phyloP scores from a whole-genome alignment of 2,113 vertebrate species.

The Promerops cafer region DNA sequence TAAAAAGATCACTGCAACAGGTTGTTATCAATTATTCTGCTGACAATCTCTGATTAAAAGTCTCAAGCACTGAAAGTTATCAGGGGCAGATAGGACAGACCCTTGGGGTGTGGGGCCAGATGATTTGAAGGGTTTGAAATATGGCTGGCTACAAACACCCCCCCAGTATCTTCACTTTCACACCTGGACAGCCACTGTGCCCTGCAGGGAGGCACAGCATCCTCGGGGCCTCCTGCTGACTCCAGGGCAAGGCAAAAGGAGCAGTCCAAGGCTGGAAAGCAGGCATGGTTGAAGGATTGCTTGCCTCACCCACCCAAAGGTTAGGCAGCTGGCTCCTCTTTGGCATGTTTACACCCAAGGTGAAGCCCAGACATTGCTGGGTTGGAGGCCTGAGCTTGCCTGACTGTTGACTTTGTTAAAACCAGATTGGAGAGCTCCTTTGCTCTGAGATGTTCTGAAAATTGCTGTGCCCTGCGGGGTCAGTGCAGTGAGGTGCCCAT shows the following conservation, averaged over 20 bases:
- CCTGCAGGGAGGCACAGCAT: neutral
- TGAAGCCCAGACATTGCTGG: neutral
- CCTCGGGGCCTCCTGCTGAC: neutral
- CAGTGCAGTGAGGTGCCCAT: neutral
- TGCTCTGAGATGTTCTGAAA: neutral
- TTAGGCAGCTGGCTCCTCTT: neutral
- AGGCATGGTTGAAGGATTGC: neutral
- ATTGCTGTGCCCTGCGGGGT: neutral
- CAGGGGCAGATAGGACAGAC: neutral
- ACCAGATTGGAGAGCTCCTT: neutral
- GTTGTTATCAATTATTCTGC: neutral
- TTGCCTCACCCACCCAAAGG: neutral
- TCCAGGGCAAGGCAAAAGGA: neutral
- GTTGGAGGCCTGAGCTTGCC: neutral
- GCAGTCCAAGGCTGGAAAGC: neutral
- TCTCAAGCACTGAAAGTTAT: neutral
- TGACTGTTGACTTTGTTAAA: neutral
- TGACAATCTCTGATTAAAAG: neutral
- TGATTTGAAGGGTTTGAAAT: neutral
- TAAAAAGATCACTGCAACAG: neutral
- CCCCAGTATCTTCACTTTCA: neutral
- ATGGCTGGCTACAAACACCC: neutral
- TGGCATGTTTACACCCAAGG: neutral
- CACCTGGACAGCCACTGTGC: neutral
- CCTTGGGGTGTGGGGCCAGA: neutral